phyloP scores from a whole-genome alignment of 2,113 vertebrate species.

The Atractosteus spatula region DNA sequence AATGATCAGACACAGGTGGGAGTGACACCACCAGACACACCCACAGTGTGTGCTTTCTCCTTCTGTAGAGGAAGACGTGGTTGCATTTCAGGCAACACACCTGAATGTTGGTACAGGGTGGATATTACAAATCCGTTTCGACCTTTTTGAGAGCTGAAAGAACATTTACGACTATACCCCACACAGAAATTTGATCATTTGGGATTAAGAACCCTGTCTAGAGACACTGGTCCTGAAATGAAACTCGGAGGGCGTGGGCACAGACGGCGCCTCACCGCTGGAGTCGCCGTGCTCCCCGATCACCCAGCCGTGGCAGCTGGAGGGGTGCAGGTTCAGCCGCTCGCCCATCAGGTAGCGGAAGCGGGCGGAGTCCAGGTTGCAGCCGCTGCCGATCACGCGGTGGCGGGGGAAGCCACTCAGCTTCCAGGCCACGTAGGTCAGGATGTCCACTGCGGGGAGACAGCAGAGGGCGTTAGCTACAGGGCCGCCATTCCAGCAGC shows the following conservation, averaged over 20 bases:
- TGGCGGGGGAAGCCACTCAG: constrained; percentile 93
- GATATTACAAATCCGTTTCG: too few species aligned
- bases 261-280: constrained; percentile 75
- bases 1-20: too few species aligned
- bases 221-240: constrained; percentile 7
- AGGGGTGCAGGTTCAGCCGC: constrained; percentile 80
- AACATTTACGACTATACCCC: too few species aligned
- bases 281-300: constrained; percentile 94
- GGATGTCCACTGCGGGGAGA: constrained; percentile 79
- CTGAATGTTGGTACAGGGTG: too few species aligned
- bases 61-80: too few species aligned
- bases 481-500: too few species aligned
- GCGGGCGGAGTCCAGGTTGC: constrained; percentile 93
- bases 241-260: background rate
- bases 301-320: constrained; percentile 94
- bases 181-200: too few species aligned
- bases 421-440: constrained; percentile 98
- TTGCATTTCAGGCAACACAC: too few species aligned
- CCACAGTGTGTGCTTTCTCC: background rate
- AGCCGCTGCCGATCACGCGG: constrained; percentile 92
- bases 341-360: constrained; percentile 95
- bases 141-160: too few species aligned
- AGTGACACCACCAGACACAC: background rate
- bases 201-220: background rate
- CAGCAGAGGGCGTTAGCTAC: background rate